A percentile compares a stretch with the other conserved stretches of the same genome.
phyloP scores from a whole-genome alignment of 2,797 vertebrate species.

The Chanos chanos region DNA sequence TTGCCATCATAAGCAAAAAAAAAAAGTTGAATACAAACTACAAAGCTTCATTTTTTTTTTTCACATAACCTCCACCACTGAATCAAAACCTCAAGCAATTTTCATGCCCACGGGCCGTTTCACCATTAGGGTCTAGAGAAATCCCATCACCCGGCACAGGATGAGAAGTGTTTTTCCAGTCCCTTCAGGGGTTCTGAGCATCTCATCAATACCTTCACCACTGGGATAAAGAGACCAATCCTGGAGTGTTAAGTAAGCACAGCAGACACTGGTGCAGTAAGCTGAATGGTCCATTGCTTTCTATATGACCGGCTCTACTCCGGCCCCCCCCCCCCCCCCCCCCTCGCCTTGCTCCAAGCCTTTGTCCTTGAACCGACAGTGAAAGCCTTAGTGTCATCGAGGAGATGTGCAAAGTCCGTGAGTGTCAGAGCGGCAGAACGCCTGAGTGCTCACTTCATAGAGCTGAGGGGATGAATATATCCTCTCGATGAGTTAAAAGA shows the following conservation, averaged over 20 bases:
- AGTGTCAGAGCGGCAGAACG: conserved; percentile 4
- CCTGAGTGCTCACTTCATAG: too few species aligned
- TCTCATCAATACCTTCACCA: conserved; percentile 25
- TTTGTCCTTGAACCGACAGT: conserved; percentile 26
- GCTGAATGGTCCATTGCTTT: conserved; percentile 13
- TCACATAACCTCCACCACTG: too few species aligned
- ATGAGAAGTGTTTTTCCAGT: not conserved
- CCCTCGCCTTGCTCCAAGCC: conserved; percentile 7
- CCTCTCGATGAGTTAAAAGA: too few species aligned
- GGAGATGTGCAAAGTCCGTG: conserved; percentile 10
- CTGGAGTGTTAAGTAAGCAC: not conserved
- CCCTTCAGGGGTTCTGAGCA: conserved; percentile 22
- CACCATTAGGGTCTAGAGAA: conserved; percentile 24
- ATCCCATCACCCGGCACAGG: conserved; percentile 19
- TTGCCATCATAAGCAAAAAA: too few species aligned
- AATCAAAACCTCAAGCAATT: too few species aligned
- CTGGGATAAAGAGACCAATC: conserved; percentile 10
- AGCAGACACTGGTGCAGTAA: not conserved
- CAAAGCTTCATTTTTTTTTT: too few species aligned
- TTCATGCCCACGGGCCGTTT: conserved; percentile 25
- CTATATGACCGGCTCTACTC: conserved; percentile 2
- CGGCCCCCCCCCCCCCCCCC: conserved; percentile 18
- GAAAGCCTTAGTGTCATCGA: conserved; percentile 19
- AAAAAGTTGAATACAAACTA: too few species aligned
- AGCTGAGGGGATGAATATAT: too few species aligned